Conservation (phyloP, 2,113 vertebrate genomes). For the Jaculus jaculus region DNA sequence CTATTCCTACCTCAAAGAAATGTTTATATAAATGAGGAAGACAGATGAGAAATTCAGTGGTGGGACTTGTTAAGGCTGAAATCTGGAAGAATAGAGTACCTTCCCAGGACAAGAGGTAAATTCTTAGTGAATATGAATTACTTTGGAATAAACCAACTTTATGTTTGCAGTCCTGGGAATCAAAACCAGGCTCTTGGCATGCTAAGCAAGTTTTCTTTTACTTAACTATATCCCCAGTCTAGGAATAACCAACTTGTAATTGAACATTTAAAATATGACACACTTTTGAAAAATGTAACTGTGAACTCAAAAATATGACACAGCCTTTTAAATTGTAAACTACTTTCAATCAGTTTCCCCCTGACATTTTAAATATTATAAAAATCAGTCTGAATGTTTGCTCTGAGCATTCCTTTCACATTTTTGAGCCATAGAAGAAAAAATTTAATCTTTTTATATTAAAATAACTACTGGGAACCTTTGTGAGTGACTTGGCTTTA, state of each 20-base stretch:
- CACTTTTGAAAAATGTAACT: conserved; percentile 34
- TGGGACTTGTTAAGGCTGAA: neutral
- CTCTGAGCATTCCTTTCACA: neutral
- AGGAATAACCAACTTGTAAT: neutral
- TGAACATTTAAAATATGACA: neutral
- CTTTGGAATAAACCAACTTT: neutral
- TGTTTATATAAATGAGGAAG: neutral
- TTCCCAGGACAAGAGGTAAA: neutral
- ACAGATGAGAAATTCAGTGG: neutral
- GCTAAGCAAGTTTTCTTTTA: neutral
- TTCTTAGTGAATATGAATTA: neutral
- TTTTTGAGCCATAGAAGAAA: neutral
- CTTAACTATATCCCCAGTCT: neutral
- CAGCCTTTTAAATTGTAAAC: neutral
- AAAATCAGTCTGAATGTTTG: conserved; percentile 30
- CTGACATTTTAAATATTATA: neutral
- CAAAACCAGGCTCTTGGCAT: neutral
- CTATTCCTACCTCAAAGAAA: no score
- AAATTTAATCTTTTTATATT: neutral
- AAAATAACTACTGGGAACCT: neutral
- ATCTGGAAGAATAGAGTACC: neutral
- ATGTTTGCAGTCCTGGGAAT: neutral
- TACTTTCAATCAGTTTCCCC: neutral
- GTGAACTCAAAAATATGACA: neutral
- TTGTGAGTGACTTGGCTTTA: conserved; percentile 4